Percentiles rank a stretch among this genome's conserved stretches.
These are phyloP conservation scores for Tetranychus urticae DNA, from an alignment of 1,140 invertebrate species.

Conservation along the genomic window DNA sequence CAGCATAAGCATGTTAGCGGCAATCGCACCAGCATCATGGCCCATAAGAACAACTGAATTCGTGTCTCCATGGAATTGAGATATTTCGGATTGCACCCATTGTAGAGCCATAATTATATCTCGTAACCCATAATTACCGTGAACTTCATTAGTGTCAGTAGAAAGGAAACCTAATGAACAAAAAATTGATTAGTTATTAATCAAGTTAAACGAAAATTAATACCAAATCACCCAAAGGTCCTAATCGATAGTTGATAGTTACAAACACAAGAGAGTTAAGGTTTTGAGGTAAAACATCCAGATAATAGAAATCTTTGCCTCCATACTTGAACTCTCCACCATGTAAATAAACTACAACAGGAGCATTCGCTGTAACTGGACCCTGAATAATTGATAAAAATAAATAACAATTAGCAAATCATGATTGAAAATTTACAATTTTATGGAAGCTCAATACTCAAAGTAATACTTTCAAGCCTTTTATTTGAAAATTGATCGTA, in stretches of 20 bases:
- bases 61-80: slow-evolving; percentile 70
- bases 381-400: not conserved
- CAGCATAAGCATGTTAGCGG: slow-evolving; percentile 79
- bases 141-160: slow-evolving; percentile 54
- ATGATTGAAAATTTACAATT: no score
- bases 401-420: no score
- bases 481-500: no score
- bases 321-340: slow-evolving; percentile 10
- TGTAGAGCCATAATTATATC: slow-evolving; percentile 77
- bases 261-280: slow-evolving; percentile 40
- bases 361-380: not conserved
- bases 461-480: no score
- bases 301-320: slow-evolving; percentile 6
- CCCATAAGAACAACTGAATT: slow-evolving; percentile 75
- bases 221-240: slow-evolving; percentile 30
- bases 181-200: not conserved
- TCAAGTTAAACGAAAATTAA: not conserved
- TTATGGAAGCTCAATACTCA: no score
- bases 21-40: slow-evolving; percentile 78
- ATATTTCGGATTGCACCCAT: slow-evolving; percentile 82
- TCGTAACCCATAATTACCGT: slow-evolving; percentile 82
- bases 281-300: slow-evolving; percentile 21
- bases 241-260: slow-evolving; percentile 48
- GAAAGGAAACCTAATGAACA: slow-evolving; percentile 37
- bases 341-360: slow-evolving; percentile 10